Evolutionary conservation across 2,113 vertebrate genomes (phyloP), one percentile per base, ranked within the genome.

Genomic region (Oryzias celebensis): DNA sequence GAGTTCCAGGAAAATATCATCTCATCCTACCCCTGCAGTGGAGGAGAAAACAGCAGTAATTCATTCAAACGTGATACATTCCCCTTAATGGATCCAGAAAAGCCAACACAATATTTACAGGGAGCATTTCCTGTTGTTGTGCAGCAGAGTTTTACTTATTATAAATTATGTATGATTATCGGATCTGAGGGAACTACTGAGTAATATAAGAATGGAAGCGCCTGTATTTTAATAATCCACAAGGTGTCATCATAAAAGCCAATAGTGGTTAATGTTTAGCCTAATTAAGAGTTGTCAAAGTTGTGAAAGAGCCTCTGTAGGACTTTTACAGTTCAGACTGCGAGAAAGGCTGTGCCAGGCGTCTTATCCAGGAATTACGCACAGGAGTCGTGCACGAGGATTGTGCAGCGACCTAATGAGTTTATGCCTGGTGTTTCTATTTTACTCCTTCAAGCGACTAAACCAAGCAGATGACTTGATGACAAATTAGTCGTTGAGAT

Each of bases 401-500:
- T 59, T 31, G 17, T 36, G 17, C 41, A 62, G 58, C 75, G 62
- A 68, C 23, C 49, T 41, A 42, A 44, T 80, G 49, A 59, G 56
- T 57, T 63, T 45, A 24, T 75, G 59, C 22, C 63, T 53, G 67
- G 28, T 74, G 44, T 26, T 51, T 65, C 31, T 28, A 5, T 28
- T 28, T 28, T 36, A 10, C 10, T 36, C 8, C 2, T 36, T 8
- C 36, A 20, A 47, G 20, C 55, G 47, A 51, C 60, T 73, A 62
- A 80, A 73, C 64, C 31, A 77, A 72, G 59, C 45, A 47, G 68
- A 28, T 63, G 70, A 78, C 73, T 65, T 55, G 58, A 20, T 53
- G 67, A 55, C 70, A 56, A 36, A 36, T 6, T 28, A 28, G 20
- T 20, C 20, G 1, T 20, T 20, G 20, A 20, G 20, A 28, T 28